Conservation (phyloP, 2,113 vertebrate genomes). For the Anthoscopus minutus region DNA sequence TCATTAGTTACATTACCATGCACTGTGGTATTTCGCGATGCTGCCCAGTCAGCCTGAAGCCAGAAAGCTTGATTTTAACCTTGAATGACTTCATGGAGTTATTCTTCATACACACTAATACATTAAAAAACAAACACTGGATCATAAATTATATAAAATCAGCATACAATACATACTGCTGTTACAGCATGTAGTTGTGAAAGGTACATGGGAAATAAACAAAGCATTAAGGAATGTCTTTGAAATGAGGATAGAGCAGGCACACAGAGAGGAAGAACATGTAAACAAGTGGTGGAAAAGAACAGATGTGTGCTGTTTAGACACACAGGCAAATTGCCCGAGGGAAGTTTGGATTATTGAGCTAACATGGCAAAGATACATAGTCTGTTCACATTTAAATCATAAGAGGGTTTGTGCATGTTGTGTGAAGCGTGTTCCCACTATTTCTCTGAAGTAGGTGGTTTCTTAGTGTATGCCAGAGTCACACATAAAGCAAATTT, state of each 20-base stretch:
- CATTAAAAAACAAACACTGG: not conserved
- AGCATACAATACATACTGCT: not conserved
- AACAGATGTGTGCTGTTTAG: constrained; percentile 50
- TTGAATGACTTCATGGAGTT: constrained; percentile 2
- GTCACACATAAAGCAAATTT: not conserved
- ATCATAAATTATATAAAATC: not conserved
- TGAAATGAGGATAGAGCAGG: not conserved
- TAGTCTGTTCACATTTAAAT: constrained; percentile 25
- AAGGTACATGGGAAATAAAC: not conserved
- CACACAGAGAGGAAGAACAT: not conserved
- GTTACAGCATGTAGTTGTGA: not conserved
- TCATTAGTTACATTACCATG: not conserved
- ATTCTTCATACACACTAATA: not conserved
- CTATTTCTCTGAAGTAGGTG: not conserved
- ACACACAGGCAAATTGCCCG: not conserved
- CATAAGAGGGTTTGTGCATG: not conserved
- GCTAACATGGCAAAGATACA: not conserved
- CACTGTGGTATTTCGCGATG: not conserved
- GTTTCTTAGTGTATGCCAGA: not conserved
- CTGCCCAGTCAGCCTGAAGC: constrained; percentile 9
- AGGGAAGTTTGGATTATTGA: constrained; percentile 34
- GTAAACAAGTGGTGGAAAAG: constrained; percentile 41
- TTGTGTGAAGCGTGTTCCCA: not conserved
- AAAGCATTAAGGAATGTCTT: constrained; percentile 5
- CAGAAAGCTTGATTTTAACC: constrained; percentile 36